Conservation (phyloP, 1,140 invertebrate species). For the Bombus cullumanus region DNA sequence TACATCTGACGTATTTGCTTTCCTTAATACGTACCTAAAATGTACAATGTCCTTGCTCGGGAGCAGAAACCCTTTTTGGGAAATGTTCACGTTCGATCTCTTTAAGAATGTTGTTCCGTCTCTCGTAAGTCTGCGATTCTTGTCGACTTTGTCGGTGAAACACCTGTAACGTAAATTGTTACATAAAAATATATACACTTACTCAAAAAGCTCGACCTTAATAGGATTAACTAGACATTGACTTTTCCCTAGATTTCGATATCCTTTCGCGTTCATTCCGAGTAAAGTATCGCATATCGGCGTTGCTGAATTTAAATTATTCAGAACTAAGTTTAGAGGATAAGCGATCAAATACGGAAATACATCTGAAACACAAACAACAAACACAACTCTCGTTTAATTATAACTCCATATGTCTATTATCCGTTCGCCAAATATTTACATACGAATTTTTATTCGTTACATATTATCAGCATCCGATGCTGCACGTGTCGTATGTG, state of each 20-base stretch:
- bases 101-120: not conserved
- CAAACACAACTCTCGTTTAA: not conserved
- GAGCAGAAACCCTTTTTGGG: not conserved
- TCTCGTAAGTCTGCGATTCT: not conserved
- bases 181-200: not conserved
- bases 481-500: not conserved
- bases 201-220: not conserved
- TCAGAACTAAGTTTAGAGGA: not conserved
- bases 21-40: not conserved
- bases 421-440: not conserved
- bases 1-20: too few species aligned
- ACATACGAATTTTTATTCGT: not conserved
- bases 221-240: not conserved
- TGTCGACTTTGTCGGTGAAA: too few species aligned
- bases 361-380: not conserved
- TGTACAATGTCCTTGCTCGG: too few species aligned
- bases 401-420: not conserved
- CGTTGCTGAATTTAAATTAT: not conserved
- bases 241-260: not conserved
- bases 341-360: not conserved
- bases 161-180: conserved; percentile 9
- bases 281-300: not conserved
- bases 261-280: not conserved
- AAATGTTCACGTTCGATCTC: not conserved
- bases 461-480: too few species aligned